A percentile compares a stretch with the other conserved stretches of the same genome.
phyloP scores from a whole-genome alignment of 2,888 invertebrate genomes.

The Tachina lurida region DNA sequence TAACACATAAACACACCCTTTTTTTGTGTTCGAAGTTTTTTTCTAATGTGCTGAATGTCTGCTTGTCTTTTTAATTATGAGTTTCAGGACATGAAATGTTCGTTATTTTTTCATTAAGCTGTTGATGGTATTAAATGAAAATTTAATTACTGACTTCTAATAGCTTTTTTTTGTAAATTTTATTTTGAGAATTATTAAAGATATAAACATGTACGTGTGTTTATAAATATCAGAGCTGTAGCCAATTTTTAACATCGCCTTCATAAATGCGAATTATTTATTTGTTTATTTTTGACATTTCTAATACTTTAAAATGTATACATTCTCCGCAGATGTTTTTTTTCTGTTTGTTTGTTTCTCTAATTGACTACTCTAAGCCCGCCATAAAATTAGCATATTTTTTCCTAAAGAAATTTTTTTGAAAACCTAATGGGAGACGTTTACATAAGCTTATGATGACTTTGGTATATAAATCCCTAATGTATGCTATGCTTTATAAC shows the following conservation, averaged over 20 bases:
- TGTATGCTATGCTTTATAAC: neutral
- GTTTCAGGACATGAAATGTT: neutral
- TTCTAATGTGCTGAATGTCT: neutral
- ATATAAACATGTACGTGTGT: no score
- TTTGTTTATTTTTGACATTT: no score
- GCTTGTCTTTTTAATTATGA: conserved; percentile 1
- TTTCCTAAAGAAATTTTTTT: no score
- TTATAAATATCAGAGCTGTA: no score
- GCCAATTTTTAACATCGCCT: no score
- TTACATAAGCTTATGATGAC: neutral
- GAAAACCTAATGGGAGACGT: no score
- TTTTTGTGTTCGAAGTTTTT: neutral
- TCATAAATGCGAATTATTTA: no score
- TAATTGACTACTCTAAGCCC: no score
- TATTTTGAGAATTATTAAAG: neutral
- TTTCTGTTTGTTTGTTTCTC: no score
- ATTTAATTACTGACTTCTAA: conserved; percentile 34
- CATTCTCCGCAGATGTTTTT: no score
- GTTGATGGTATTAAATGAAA: conserved; percentile 46
- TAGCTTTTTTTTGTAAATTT: neutral
- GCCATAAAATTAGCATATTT: no score
- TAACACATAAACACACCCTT: neutral
- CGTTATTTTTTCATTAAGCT: neutral
- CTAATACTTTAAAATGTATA: no score
- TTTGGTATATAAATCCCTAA: neutral